Evolutionary conservation across 2,113 vertebrate genomes (phyloP), one percentile per base, ranked within the genome.

Genomic region (Pithys albifrons): DNA sequence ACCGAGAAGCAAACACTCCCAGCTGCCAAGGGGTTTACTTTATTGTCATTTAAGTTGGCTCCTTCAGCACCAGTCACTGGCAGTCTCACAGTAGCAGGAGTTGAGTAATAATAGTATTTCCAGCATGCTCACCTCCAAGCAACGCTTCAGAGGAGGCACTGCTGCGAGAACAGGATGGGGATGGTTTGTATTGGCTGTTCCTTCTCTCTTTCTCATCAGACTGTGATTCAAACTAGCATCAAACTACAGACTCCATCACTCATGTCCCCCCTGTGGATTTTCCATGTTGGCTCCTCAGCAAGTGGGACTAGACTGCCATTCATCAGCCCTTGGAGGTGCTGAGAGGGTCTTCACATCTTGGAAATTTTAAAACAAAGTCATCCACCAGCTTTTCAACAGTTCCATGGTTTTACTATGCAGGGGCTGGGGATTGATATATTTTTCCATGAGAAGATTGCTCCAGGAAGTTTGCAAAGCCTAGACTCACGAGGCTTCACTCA

Each of bases 1-100:
- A 81, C 67, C 0, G 19, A 96, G 86, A 95, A 92, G 81, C 82
- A 96, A 97, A 96, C 87, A 81, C 54, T 88, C 88, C 45, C 43
- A 28, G 84, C 96, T 98, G 98, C 97, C 98, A 98, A 96, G 48
- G 92, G 52, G 92, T 97, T 97, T 97, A 75, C 95, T 98, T 98
- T 98, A 98, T 97, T 98, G 97, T 98, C 97, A 97, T 96, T 97
- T 97, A 73, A 95, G 87, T 96, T 98, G 97, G 97, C 97, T 96
- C 61, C 57, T 92, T 81, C 85, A 24, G 81, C 90, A 57, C 35
- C 29, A 85, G 88, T 85, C 8, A 70, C 94, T 98, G 97, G 97
- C 93, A 91, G 93, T 94, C 94, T 88, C 84, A 94, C 96, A 95
- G 93, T 90, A 91, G 97, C 88, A 85, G 82, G 89, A 86, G 91